Evolutionary conservation across 2,113 vertebrate genomes (phyloP), one percentile per base, ranked within the genome.

Genomic region (Chitala chitala): DNA sequence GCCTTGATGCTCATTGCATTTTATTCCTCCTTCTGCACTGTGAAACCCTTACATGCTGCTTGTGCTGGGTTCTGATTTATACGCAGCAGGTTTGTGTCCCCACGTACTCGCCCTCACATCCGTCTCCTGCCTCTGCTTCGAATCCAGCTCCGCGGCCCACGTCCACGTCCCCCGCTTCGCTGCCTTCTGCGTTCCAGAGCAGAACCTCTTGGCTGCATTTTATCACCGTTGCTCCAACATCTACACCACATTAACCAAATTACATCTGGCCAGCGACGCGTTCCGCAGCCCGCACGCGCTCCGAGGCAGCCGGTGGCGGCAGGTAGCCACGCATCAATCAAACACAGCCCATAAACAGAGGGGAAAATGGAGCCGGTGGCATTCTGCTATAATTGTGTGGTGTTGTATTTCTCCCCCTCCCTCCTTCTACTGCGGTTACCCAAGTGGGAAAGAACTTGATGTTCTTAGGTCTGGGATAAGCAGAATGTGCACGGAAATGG

Each of bases 201-300:
- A 79, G 59, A 68, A 56, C 69, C 56, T 53, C 78, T 72, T 76
- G 54, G 74, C 73, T 77, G 78, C 81, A 80, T 81, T 85, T 79
- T 81, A 51, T 84, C 81, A 86, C 87, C 82, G 79, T 46, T 78
- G 74, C 29, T 29, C 79, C 85, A 83, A 87, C 87, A 81, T 82
- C 86, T 84, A 86, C 88, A 87, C 86, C 85, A 87, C 88, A 89
- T 91, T 90, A 89, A 77, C 85, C 85, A 89, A 87, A 88, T 85
- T 77, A 82, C 85, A 86, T 89, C 83, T 84, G 82, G 79, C 82
- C 81, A 73, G 76, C 78, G 71, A 78, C 84, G 79, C 59, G 78
- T 86, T 83, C 84, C 86, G 33, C 79, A 31, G n/a, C 55, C 75
- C 83, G 79, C 81, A 74, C 82, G 78, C 82, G 78, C 79, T 83